Conservation (phyloP, 2,113 vertebrate species). For the Caretta caretta region DNA sequence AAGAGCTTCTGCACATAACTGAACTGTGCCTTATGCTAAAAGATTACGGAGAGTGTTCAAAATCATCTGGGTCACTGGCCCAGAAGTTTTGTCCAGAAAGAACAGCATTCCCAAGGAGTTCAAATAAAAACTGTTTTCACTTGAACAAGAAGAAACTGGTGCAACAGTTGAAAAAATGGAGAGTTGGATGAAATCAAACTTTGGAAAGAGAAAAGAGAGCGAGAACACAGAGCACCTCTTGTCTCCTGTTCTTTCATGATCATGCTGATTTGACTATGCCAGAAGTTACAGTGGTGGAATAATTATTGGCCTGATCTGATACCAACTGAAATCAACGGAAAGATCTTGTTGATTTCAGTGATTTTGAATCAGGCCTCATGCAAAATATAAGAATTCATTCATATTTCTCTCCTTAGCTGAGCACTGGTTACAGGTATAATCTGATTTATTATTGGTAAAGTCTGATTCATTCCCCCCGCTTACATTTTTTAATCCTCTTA, state of each 20-base stretch:
- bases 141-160: background rate
- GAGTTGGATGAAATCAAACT: accelerated
- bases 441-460: background rate
- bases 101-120: accelerated
- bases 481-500: background rate
- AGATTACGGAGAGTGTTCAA: background rate
- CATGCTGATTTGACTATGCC: background rate
- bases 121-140: background rate
- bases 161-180: background rate
- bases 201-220: background rate
- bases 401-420: background rate
- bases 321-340: background rate
- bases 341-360: background rate
- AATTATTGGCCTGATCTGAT: background rate
- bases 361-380: background rate
- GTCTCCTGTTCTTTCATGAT: background rate
- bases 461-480: background rate
- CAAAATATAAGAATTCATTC: background rate
- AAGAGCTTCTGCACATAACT: background rate
- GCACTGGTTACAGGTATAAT: background rate
- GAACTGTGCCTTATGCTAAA: background rate
- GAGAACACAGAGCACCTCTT: background rate
- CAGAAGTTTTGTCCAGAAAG: background rate
- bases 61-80: background rate
- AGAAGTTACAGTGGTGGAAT: background rate